A percentile compares a stretch with the other conserved stretches of the same genome.
Evolutionary conservation across 35 echinoderm and acorn worm genomes (phyloP).

Genomic region (Apostichopus japonicus): DNA sequence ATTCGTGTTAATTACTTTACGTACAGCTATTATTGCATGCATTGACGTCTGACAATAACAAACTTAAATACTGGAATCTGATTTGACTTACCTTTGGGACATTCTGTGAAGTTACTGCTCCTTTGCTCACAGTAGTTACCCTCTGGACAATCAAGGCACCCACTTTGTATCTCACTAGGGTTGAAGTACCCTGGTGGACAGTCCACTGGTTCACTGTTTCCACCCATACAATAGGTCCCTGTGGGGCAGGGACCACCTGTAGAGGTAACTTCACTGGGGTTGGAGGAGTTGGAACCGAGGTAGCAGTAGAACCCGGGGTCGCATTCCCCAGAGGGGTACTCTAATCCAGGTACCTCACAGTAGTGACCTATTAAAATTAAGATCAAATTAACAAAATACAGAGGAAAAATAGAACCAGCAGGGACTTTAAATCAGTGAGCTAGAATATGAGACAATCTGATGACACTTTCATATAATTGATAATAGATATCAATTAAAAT

Average conservation of each 20-base stretch:
- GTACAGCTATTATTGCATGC: too few relatives aligned
- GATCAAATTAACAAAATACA: too few relatives aligned
- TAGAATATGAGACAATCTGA: too few relatives aligned
- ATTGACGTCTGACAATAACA: too few relatives aligned
- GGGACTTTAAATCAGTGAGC: too few relatives aligned
- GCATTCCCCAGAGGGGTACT: constrained; percentile 80
- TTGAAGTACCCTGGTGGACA: constrained; percentile 84
- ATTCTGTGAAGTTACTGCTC: constrained; percentile 67
- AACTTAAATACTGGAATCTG: too few relatives aligned
- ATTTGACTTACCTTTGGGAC: constrained; percentile 69
- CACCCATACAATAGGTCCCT: constrained; percentile 79
- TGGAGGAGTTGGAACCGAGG: constrained; percentile 87
- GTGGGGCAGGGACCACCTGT: constrained; percentile 87
- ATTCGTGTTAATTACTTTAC: too few relatives aligned
- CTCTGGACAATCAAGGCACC: constrained; percentile 88
- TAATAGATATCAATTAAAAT: too few relatives aligned
- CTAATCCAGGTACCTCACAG: constrained; percentile 85
- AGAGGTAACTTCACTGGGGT: constrained; percentile 63
- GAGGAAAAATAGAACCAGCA: too few relatives aligned
- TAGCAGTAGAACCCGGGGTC: constrained; percentile 89
- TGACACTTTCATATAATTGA: too few relatives aligned
- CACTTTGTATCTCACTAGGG: constrained; percentile 79
- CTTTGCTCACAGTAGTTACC: constrained; percentile 77
- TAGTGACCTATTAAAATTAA: constrained; percentile 71
- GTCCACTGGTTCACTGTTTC: constrained; percentile 74